Evolutionary conservation across 2,797 vertebrate species (phyloP).

Genomic region (Syndactyla subalaris): DNA sequence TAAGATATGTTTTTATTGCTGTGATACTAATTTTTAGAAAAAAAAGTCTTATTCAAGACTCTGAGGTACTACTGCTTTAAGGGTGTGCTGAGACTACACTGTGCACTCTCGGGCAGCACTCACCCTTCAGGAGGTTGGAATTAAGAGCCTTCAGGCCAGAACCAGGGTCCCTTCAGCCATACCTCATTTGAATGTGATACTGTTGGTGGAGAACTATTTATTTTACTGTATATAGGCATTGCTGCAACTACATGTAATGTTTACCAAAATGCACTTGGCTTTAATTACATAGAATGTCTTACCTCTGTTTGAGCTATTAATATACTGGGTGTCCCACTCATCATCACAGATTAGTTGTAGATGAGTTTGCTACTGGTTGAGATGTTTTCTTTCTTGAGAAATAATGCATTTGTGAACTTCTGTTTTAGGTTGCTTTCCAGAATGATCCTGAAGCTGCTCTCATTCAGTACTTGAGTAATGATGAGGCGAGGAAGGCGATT

Average conservation of each 20-base stretch:
- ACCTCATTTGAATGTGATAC: background rate
- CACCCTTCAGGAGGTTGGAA: background rate
- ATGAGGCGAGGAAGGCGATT: slow-evolving; percentile 93
- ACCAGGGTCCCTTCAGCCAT: background rate
- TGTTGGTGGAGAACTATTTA: background rate
- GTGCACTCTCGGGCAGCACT: rapidly evolving
- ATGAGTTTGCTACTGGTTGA: background rate
- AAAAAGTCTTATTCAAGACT: background rate
- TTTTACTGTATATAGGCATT: background rate
- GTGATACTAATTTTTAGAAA: background rate
- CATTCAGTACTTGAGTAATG: slow-evolving; percentile 93
- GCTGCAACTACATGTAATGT: background rate
- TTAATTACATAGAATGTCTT: background rate
- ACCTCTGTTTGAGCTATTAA: background rate
- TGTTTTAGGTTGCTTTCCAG: slow-evolving; percentile 90
- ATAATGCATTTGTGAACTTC: background rate
- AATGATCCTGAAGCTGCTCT: slow-evolving; percentile 93
- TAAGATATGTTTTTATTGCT: background rate
- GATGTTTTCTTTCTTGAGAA: background rate
- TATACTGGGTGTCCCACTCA: background rate
- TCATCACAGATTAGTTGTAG: background rate
- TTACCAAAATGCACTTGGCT: background rate
- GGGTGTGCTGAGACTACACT: background rate
- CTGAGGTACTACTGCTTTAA: background rate
- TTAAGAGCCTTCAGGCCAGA: background rate